Evolutionary conservation across 2,888 invertebrate species (phyloP), one percentile per base, ranked within the genome.

Genomic region (Atethmia centrago): DNA sequence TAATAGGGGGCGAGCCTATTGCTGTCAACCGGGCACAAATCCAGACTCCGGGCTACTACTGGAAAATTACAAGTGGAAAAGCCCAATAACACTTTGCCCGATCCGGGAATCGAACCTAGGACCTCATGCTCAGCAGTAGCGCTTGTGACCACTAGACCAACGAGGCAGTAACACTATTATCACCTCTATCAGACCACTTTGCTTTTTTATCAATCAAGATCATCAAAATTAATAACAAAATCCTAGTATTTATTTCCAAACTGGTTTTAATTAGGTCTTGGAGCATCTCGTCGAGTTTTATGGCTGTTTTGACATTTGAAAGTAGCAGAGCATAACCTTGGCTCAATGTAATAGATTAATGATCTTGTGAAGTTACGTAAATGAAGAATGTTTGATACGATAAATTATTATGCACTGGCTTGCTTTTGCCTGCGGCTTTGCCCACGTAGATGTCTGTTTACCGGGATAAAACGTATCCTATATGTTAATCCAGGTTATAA

Each of bases 281-380:
- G 25, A 0, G 10, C 3, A 63, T n/a, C 59, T 31, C n/a, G 9
- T 55, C 47, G 45, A 77, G 58, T 58, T 76, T 25, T 7, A 66
- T 21, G 2, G 5, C 49, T 0, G 21, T 67, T 67, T n/a, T 80
- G 55, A 62, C 56, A 80, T 80, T 83, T 71, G 3, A 53, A 56
- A 42, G 25, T n/a, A 19, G 40, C 61, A 3, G 28, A 56, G 49
- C 31, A 42, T 42, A 14, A 76, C 76, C 76, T 62, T 76, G 80
- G 19, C 19, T 61, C 12, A 42, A 36, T 56, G 79, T 42, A 70
- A 36, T 36, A 31, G 10, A 77, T 77, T 45, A 36, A 77, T 58
- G 61, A 21, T 42, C 47, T 55, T 49, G 5, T 12, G 21, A 62
- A 53, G 55, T 80, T 79, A 72, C 68, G 56, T 69, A 65, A 83